phyloP scores from a whole-genome alignment of 2,113 vertebrate genomes.

The Lamprologus callipterus region DNA sequence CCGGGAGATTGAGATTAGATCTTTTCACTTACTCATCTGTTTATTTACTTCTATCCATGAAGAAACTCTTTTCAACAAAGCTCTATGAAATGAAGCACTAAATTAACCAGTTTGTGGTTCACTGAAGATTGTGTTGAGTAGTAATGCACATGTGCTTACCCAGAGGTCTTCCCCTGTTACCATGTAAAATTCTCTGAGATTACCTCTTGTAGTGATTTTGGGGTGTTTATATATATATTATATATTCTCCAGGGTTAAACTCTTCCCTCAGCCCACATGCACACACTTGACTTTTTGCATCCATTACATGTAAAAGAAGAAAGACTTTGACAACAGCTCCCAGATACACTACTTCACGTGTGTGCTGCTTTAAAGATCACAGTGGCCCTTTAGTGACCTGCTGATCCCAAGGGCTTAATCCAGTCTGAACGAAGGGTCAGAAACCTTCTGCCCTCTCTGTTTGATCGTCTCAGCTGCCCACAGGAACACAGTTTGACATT shows the following conservation, averaged over 20 bases:
- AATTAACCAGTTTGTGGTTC: background rate
- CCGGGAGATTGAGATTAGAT: background rate
- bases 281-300: background rate
- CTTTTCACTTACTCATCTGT: background rate
- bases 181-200: background rate
- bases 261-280: background rate
- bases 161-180: background rate
- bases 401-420: background rate
- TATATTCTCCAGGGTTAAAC: background rate
- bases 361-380: background rate
- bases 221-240: background rate
- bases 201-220: background rate
- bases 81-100: background rate
- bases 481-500: background rate
- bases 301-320: background rate
- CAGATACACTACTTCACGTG: background rate
- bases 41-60: background rate
- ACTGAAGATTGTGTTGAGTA: background rate
- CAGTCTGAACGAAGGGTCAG: background rate
- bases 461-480: background rate
- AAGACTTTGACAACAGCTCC: background rate
- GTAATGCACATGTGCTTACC: background rate
- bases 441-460: background rate
- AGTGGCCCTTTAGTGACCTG: background rate
- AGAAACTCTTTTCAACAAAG: background rate